phyloP scores from a whole-genome alignment of 2,113 vertebrate genomes.

The Copsychus sechellarum region DNA sequence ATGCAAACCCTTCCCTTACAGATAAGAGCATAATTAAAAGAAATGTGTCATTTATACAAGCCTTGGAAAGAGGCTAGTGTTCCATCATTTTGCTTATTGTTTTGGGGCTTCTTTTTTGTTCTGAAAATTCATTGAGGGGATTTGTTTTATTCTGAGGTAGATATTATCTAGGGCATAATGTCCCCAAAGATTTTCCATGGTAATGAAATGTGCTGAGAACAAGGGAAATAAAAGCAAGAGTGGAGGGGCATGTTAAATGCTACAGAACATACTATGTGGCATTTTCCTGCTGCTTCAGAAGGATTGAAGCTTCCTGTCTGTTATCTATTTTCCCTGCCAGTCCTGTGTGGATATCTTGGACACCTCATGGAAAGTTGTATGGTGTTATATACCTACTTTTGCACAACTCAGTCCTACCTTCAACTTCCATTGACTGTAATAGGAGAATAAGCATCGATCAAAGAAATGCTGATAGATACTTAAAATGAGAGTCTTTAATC shows the following conservation, averaged over 20 bases:
- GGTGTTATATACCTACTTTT: neutral
- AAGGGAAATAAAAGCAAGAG: neutral
- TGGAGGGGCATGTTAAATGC: neutral
- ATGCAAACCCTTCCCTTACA: neutral
- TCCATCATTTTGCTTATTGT: neutral
- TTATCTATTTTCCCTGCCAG: neutral
- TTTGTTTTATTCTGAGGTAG: neutral
- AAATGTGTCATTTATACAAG: neutral
- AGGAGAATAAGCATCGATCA: neutral
- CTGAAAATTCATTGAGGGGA: neutral
- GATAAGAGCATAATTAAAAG: neutral
- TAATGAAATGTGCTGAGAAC: neutral
- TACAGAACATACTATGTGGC: neutral
- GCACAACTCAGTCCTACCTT: neutral
- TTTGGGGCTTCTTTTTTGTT: neutral
- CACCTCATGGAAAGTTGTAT: neutral
- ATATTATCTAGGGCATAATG: neutral
- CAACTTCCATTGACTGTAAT: neutral
- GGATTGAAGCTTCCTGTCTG: neutral
- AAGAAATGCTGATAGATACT: neutral
- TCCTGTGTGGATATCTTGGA: neutral
- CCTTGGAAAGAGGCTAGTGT: neutral
- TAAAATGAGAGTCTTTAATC: neutral
- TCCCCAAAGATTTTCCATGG: neutral
- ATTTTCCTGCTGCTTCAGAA: neutral